Evolutionary conservation across 2,888 invertebrate species (phyloP), one percentile per base, ranked within the genome.

Genomic region (Clusia tigrina): DNA sequence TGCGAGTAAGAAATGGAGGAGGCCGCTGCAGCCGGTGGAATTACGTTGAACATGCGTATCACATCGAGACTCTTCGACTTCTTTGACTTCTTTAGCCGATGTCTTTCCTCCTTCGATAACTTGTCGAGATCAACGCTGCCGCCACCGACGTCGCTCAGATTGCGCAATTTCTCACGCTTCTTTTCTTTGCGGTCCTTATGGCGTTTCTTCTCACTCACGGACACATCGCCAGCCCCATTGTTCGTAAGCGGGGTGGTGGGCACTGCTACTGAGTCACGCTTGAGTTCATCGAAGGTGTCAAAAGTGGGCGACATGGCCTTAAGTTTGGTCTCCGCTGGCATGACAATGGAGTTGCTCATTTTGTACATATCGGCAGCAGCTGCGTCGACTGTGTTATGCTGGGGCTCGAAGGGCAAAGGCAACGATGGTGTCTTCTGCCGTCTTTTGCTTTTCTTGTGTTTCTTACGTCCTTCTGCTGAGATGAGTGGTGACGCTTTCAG

Each of bases 361-460:
- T 54, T 51, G 15, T 46, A 26, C 5, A 32, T 55, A 24, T 1
- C 24, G n/a, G 17, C 15, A n/a, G 37, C 32, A 54, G 22, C 53
- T 26, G 37, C 15, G 20, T 65, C 67, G n/a, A 60, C 26, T 2
- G 25, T 9, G 2, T 26, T 17, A 38, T 9, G 5, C 15, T 60
- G 58, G 12, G 20, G 18, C 37, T 58, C 37, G 10, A 65, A 64
- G 58, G 48, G 77, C 53, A 63, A 77, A 52, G 64, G 70, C 58
- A 51, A 77, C 54, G 66, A 81, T 0, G 74, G 69, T 9, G 88
- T 88, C 78, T 92, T 93, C 69, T 90, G 89, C 25, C 90, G 90
- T 81, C 91, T 93, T 78, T 92, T 92, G 76, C 92, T 93, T 86
- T 93, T 93, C 82, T 92, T 93, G 77, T 93, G 93, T 77, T 92